Base-by-base conservation (phyloP, 2,888 invertebrate genomes). In the Apamea anceps region DNA sequence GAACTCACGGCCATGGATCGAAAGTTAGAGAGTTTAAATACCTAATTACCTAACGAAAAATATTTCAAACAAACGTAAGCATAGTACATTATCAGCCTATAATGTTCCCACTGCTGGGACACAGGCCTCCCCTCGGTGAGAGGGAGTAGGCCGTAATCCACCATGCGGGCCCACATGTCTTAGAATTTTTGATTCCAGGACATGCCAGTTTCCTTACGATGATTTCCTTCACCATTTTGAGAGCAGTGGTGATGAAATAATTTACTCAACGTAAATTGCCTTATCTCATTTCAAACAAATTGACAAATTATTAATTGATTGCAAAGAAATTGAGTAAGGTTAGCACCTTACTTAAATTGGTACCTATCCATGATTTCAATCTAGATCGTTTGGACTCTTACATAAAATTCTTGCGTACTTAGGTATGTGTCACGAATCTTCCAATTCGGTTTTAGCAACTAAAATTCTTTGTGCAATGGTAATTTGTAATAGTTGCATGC, bases 381-480 rank as follows among this genome's bases (percentile, higher is more conserved):
- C 74, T 79, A 57, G 18, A 72, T 79, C 37, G 48, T 37, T 63
- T 78, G 45, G 0, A 1, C 32, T 25, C 4, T 81, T 81, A 65
- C 21, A 42, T 81, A 82, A 60, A 82, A 70, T n/a, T 70, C 18
- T 73, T 78, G 72, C 68, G 48, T 21, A 42, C 25, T 28, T 28
- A 63, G 8, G 18, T n/a, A 25, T 5, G 25, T 57, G 48, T 63
- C 63, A 45, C 65, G 32, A 79, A 65, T 25, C 42, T 73, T 25
- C 13, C 7, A 62, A 13, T 62, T 45, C 3, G 2, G 7, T 18
- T 51, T 80, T 62, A 71, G 15, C 15, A 67, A 67, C 45, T 21
- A 8, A 51, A 57, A 28, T 54, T 28, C 15, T 62, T 81, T 72
- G 13, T 81, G 71, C 54, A 77, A 68, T 63, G 15, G 21, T 42